Base-by-base conservation (phyloP, 2,888 invertebrate species). In the Odontomyia ornata region DNA sequence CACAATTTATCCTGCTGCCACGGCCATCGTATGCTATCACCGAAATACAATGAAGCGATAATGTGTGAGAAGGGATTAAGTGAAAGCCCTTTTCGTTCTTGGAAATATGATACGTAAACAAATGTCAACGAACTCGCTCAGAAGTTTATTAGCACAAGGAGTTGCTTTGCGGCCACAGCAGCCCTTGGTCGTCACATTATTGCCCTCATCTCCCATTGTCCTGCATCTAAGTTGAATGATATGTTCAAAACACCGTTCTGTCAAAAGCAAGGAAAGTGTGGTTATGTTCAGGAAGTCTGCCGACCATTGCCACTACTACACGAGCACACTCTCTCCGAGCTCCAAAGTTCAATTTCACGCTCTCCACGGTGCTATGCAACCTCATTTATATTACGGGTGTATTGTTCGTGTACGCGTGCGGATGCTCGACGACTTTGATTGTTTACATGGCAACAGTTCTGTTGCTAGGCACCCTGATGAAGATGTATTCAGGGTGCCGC, bases 391-490 rank as follows among this genome's bases (percentile, higher is more conserved):
- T 21, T 25, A 23, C 21, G 7, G 23, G 23, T 69, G 30, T 72
- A 72, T 72, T 56, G 27, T 46, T 47, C 27, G 21, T 30, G 30
- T 28, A 9, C 56, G 56, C 56, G 11, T 67, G 18, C 27, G 23
- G 9, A 67, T 28, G 23, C 57, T 56, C n/a, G 46, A 52, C 21
- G 30, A 13, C 47, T 65, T 28, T 15, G 43, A 76, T 77, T 79
- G 76, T 79, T 77, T 79, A 77, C 79, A 79, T 79, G 76, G 79
- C 73, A 79, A 79, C 79, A 76, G 67, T 47, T 43, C n/a, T 65
- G 79, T 79, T 79, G 79, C 77, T 76, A 79, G 69, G 79, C 78
- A 77, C 56, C 77, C 11, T 1, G 47, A 23, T 21, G 9, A 72
- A 21, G 11, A 28, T 69, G 76, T 64, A 71, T 46, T 27, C 46